Evolutionary conservation across 2,113 vertebrate genomes (phyloP), one percentile per base, ranked within the genome.

Genomic region (Pollachius pollachius): DNA sequence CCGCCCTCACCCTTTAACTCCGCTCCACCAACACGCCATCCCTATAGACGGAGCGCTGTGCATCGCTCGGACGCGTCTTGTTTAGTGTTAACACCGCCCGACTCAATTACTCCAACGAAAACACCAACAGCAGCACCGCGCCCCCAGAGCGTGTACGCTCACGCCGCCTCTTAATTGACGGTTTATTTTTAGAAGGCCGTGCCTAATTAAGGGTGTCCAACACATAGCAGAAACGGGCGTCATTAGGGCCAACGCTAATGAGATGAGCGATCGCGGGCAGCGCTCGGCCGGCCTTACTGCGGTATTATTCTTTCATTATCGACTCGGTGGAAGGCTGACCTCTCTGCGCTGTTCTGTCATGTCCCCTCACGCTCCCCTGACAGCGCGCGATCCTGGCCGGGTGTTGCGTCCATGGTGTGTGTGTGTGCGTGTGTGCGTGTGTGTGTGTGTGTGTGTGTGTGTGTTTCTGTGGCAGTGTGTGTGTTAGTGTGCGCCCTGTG

Each of bases 171-270:
- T 89, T 89, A 86, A 88, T 89, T 87, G 87, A 78, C 79, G 85
- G 80, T 89, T 89, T 93, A 92, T 92, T 92, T 93, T 92, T 90
- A 91, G 90, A 81, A 85, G 79, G 80, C 77, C 71, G 80, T 48
- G 84, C 84, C 87, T 92, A 92, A 92, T 93, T 92, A 91, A 88
- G 78, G 78, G 84, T 87, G 89, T 89, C 90, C 85, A 92, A 90
- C 90, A 89, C 85, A 86, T 48, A 88, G 87, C 89, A 85, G 90
- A 91, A 90, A 89, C 68, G 78, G 41, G 83, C 76, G 85, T 87
- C 89, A 91, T 92, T 92, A 92, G 88, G 78, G 79, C 81, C 62
- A 71, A 64, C 71, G 79, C 89, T 91, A 92, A 92, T 92, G 90
- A 91, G 87, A 88, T 81, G 80, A 81, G 84, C 87, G 87, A 86